Evolutionary conservation across 2,888 invertebrate species (phyloP), one percentile per base, ranked within the genome.

Genomic region (Pollenia angustigena): DNA sequence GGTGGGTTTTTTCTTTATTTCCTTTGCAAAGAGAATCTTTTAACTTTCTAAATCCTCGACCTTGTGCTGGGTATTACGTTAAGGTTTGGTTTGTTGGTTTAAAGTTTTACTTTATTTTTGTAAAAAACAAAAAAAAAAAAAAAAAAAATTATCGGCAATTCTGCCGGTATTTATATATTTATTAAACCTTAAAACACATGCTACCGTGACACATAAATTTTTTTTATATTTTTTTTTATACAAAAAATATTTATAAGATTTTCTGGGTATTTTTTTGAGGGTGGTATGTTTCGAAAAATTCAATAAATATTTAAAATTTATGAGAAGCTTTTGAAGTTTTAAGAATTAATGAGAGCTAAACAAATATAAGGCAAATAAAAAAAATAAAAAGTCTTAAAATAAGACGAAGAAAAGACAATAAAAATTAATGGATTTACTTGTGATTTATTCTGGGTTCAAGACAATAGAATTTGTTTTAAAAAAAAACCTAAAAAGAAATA

Each of bases 201-300:
- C 83, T 84, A 72, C 87, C 87, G 84, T 87, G 87, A 84, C 87
- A 68, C 87, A 87, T 87, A 84, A 84, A 84, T 82, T 81, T 75
- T 23, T 72, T 56, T 68, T 87, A 84, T 81, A 84, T 82, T 81
- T 75, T 23, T 72, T 56, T 68, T 72, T 68, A 81, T 23, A 71
- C 11, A 11, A 79, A 40, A 40, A 40, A 74, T 18, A 56, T 58
- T 75, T 64, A 64, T 66, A 46, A 32, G 78, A 72, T 72, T 79
- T 83, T 23, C 6, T 14, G 40, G 10, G 4, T 11, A 18, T 71
- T 71, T 46, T 11, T 54, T 52, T 69, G 10, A 18, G 58, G 42
- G 69, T 23, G 60, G 60, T 23, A 60, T 23, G 14, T 48, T 0
- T n/a, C 6, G 2, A 18, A 10, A 42, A 71, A 16, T 54, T 80